Conservation (phyloP, 2,113 vertebrate genomes). For the Mandrillus leucophaeus region DNA sequence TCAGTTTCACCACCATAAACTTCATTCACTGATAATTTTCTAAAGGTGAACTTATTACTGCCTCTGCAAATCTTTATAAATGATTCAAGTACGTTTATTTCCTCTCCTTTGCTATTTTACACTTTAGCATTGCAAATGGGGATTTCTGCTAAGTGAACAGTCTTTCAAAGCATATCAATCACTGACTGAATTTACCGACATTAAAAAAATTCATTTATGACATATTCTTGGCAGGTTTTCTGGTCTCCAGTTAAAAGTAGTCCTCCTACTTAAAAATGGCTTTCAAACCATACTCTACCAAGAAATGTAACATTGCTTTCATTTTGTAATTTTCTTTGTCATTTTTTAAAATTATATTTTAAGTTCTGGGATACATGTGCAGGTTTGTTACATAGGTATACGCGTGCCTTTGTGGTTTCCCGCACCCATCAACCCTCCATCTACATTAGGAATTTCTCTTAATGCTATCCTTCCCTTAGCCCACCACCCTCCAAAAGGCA, state of each 20-base stretch:
- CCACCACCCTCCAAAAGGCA: no score
- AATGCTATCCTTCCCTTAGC: no score
- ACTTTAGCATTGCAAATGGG: neutral
- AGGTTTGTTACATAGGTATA: no score
- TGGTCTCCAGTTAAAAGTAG: constrained; percentile 63
- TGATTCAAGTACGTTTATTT: constrained; percentile 50
- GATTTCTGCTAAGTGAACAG: constrained; percentile 38
- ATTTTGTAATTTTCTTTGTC: neutral
- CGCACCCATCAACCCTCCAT: no score
- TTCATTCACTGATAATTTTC: constrained; percentile 58
- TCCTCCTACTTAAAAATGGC: constrained; percentile 33
- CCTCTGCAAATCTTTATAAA: constrained; percentile 57
- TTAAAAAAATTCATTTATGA: constrained; percentile 54
- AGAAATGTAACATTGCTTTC: constrained; percentile 68
- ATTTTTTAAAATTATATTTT: no score
- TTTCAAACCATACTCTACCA: constrained; percentile 32
- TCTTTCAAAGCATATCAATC: constrained; percentile 70
- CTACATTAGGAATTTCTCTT: no score
- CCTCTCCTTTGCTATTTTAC: constrained; percentile 38
- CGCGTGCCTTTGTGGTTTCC: no score
- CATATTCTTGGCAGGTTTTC: constrained; percentile 70
- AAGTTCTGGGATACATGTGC: no score
- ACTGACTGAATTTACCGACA: neutral
- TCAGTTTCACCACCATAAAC: constrained; percentile 40
- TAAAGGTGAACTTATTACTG: constrained; percentile 47